phyloP scores from a whole-genome alignment of 1,140 invertebrate genomes.

The Phortica variegata region DNA sequence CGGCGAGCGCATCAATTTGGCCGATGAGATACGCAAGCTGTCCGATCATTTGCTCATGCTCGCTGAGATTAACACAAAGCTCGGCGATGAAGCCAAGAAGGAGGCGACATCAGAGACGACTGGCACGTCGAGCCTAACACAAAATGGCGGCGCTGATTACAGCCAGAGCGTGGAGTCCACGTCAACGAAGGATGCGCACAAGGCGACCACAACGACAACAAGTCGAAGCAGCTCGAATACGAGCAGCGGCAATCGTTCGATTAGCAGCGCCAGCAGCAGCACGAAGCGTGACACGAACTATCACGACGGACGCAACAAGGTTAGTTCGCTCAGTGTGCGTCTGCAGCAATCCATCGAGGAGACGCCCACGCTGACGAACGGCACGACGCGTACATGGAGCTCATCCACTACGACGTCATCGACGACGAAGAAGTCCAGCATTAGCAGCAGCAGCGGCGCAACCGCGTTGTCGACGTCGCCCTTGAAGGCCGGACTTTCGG shows the following conservation, averaged over 20 bases:
- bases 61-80: constrained; percentile 67
- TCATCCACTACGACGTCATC: constrained; percentile 16
- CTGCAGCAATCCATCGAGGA: constrained; percentile 54
- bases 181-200: background rate
- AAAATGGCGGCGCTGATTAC: constrained; percentile 13
- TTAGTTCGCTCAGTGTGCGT: constrained; percentile 37
- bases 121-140: background rate
- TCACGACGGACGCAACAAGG: constrained; percentile 27
- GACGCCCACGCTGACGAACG: constrained; percentile 44
- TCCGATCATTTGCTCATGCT: constrained; percentile 73
- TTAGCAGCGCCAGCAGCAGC: constrained; percentile 25
- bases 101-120: background rate
- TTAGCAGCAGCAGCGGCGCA: constrained; percentile 31
- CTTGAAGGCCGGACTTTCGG: too few relatives aligned
- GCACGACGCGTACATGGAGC: constrained; percentile 12
- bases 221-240: constrained; percentile 11
- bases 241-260: constrained; percentile 25
- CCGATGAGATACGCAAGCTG: constrained; percentile 78
- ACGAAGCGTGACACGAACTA: constrained; percentile 17
- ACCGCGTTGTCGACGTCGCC: too few relatives aligned
- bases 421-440: constrained; percentile 21
- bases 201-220: constrained; percentile 9
- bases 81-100: constrained; percentile 59
- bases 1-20: constrained; percentile 65
- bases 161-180: background rate